phyloP scores from a whole-genome alignment of 1,140 invertebrate species.

The Lasaia peninsularis region DNA sequence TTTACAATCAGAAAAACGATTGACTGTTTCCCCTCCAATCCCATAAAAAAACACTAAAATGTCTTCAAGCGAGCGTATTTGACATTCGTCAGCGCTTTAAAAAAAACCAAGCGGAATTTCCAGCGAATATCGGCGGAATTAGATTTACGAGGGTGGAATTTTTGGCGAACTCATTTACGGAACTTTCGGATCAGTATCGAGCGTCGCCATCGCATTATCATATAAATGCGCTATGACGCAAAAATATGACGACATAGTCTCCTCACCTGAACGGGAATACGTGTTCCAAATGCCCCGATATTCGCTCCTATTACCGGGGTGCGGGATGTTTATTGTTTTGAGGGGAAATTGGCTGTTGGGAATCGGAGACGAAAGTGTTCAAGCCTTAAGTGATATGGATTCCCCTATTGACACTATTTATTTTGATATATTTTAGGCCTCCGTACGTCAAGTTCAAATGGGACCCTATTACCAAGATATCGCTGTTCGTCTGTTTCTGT shows the following conservation, averaged over 20 bases:
- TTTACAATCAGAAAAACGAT: too few relatives aligned
- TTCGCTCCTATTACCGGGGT: constrained; percentile 7
- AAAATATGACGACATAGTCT: constrained; percentile 42
- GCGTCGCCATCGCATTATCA: constrained; percentile 46
- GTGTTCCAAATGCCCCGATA: constrained; percentile 32
- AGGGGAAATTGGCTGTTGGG: constrained; percentile 1
- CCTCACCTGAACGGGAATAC: constrained; percentile 21
- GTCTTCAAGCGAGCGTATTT: too few relatives aligned
- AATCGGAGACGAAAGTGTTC: neutral
- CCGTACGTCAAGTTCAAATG: too few relatives aligned
- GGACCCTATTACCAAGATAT: too few relatives aligned
- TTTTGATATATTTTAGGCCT: too few relatives aligned
- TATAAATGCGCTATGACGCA: constrained; percentile 58
- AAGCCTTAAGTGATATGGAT: neutral
- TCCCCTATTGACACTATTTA: too few relatives aligned
- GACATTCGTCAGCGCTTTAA: constrained; percentile 22
- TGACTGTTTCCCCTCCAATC: too few relatives aligned
- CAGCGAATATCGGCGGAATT: constrained; percentile 57
- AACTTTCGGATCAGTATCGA: constrained; percentile 45
- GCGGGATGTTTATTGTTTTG: constrained; percentile 6
- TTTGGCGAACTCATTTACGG: constrained; percentile 44
- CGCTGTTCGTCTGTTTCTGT: too few relatives aligned
- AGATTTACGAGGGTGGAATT: constrained; percentile 63
- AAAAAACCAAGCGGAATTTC: constrained; percentile 40
- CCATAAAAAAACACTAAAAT: too few relatives aligned